phyloP scores from a whole-genome alignment of 2,888 invertebrate species.

The Calameuta pallipes region DNA sequence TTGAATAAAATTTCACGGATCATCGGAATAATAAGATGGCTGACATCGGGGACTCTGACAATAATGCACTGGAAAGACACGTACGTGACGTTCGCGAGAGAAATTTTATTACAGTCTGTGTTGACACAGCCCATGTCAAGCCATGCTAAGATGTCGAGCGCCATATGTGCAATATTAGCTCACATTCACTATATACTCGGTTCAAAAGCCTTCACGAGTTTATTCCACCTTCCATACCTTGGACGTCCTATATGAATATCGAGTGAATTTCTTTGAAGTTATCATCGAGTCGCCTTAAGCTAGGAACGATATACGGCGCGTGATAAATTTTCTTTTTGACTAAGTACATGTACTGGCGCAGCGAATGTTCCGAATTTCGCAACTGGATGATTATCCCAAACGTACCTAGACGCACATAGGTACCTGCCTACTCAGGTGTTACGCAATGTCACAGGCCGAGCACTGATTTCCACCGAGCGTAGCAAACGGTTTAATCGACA shows the following conservation, averaged over 20 bases:
- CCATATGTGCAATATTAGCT: conserved; percentile 42
- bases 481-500: not conserved
- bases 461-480: not conserved
- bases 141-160: conserved; percentile 39
- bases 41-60: conserved; percentile 4
- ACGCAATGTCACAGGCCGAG: not conserved
- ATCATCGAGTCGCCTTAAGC: not conserved
- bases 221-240: not conserved
- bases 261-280: not conserved
- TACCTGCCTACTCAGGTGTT: not conserved
- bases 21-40: not conserved
- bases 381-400: not conserved
- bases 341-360: not conserved
- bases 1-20: conserved; percentile 11
- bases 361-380: not conserved
- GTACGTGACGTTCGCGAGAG: conserved; percentile 5
- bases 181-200: conserved; percentile 4
- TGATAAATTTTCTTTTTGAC: not conserved
- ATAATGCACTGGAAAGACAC: conserved; percentile 1
- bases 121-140: conserved; percentile 50
- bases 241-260: not conserved
- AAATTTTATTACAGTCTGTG: conserved; percentile 52
- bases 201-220: not conserved
- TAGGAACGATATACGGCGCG: not conserved
- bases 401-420: not conserved